Evolutionary conservation across 2,888 invertebrate species (phyloP).

Genomic region (Geophilus truncorum): DNA sequence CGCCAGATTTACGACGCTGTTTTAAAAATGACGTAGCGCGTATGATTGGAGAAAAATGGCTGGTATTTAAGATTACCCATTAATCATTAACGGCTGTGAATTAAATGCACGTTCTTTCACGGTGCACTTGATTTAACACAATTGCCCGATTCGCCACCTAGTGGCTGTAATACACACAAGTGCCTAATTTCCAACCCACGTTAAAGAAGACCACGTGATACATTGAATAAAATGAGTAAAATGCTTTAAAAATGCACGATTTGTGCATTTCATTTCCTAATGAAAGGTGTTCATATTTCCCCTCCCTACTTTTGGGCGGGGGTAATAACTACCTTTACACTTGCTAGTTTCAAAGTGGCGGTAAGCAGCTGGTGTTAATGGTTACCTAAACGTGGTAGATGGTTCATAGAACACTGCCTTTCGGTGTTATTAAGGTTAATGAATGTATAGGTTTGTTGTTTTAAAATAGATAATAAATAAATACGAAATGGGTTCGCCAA

Average conservation of each 20-base stretch:
- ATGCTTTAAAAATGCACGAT: too few species aligned
- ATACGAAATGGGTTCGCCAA: too few species aligned
- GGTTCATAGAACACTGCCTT: not conserved
- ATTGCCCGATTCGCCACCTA: not conserved
- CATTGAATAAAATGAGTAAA: too few species aligned
- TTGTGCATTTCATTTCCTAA: not conserved
- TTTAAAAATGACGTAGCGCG: not conserved
- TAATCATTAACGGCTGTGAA: not conserved
- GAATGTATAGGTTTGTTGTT: not conserved
- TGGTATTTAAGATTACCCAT: not conserved
- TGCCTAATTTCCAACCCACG: not conserved
- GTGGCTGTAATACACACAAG: too few species aligned
- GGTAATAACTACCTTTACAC: not conserved
- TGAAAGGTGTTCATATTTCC: not conserved
- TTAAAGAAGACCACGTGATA: not conserved
- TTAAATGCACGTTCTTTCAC: not conserved
- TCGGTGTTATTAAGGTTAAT: not conserved
- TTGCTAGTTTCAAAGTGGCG: not conserved
- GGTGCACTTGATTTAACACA: not conserved
- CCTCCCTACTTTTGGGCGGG: not conserved
- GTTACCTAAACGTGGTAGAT: not conserved
- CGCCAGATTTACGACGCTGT: not conserved
- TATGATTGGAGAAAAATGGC: not conserved
- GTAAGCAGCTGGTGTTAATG: not conserved
- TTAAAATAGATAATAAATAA: not conserved